A percentile compares a stretch with the other conserved stretches of the same genome.
Conservation (phyloP, 2,888 invertebrate genomes). For the Oscheius sp. region DNA sequence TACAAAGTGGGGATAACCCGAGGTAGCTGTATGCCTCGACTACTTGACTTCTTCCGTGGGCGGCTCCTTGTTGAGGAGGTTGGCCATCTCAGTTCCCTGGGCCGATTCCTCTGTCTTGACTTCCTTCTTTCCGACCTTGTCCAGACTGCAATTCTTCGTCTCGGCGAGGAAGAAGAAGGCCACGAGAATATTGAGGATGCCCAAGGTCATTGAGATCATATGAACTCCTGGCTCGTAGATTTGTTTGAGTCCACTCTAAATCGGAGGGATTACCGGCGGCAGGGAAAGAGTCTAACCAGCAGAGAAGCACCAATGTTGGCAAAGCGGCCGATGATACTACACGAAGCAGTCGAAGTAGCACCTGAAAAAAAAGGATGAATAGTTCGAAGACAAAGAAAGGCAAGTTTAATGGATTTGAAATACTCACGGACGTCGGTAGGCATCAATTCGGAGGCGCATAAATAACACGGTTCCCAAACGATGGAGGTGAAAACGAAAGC, state of each 20-base stretch:
- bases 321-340: conserved; percentile 53
- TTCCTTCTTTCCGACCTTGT: conserved; percentile 46
- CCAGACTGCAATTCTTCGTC: conserved; percentile 58
- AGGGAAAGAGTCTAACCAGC: conserved; percentile 51
- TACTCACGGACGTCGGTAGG: conserved; percentile 52
- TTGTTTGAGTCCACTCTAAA: conserved; percentile 52
- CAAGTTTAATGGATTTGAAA: no score
- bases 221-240: conserved; percentile 60
- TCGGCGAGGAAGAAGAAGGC: conserved; percentile 41
- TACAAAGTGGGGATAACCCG: not conserved
- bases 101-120: conserved; percentile 12
- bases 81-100: conserved; percentile 23
- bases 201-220: conserved; percentile 52
- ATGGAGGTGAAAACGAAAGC: conserved; percentile 59
- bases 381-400: no score
- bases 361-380: no score
- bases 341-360: conserved; percentile 58
- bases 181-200: conserved; percentile 13
- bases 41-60: not conserved
- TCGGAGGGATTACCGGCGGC: no score
- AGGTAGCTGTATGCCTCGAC: not conserved
- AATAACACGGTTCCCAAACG: conserved; percentile 57
- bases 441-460: conserved; percentile 57
- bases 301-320: conserved; percentile 58
- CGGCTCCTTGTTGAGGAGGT: conserved; percentile 13